phyloP scores from a whole-genome alignment of 1,140 invertebrate genomes.

The Apolygus lucorum region DNA sequence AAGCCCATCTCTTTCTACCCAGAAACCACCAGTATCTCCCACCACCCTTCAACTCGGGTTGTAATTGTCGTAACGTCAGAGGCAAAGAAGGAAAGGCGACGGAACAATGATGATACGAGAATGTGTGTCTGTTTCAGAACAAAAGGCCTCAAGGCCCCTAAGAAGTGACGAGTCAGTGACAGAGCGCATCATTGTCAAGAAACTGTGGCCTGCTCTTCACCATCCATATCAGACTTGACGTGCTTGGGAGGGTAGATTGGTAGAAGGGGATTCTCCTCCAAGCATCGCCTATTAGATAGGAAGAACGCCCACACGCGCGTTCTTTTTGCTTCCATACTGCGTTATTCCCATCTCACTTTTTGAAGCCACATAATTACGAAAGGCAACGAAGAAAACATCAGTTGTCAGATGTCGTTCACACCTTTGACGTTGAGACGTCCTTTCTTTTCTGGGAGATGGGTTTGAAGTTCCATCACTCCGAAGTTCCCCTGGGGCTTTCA shows the following conservation, averaged over 20 bases:
- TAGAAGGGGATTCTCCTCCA: neutral
- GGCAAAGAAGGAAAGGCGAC: constrained; percentile 20
- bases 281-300: neutral
- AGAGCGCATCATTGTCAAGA: constrained; percentile 19
- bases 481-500: neutral
- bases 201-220: neutral
- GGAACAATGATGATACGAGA: constrained; percentile 14
- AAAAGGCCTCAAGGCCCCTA: constrained; percentile 12
- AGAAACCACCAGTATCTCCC: neutral
- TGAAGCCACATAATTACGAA: constrained; percentile 13
- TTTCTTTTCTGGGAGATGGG: neutral
- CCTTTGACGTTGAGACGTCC: constrained; percentile 2
- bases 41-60: neutral
- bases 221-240: no score
- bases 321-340: neutral
- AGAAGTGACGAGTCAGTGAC: constrained; percentile 20
- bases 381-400: constrained; percentile 11
- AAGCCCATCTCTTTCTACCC: neutral
- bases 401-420: constrained; percentile 5
- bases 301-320: constrained; percentile 7
- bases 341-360: neutral
- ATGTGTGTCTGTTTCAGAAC: constrained; percentile 7
- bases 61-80: constrained; percentile 22
- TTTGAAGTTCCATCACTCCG: neutral
- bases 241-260: neutral